Evolutionary conservation across 2,113 vertebrate genomes (phyloP).

Genomic region (Salvelinus alpinus): DNA sequence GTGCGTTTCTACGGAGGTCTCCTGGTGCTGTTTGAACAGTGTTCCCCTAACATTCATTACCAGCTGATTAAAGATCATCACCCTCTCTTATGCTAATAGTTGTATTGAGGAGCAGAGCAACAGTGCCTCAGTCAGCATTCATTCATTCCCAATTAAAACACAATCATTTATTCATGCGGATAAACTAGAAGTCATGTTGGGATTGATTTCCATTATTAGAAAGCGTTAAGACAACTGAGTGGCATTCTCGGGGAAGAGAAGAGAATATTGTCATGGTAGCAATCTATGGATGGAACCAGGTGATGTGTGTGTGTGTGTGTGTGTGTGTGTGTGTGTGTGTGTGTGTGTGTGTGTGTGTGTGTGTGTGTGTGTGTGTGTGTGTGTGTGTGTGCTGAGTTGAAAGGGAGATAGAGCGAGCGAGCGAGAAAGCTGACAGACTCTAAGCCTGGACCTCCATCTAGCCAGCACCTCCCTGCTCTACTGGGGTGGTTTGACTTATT

Average conservation of each 20-base stretch:
- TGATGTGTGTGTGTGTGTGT: constrained; percentile 15
- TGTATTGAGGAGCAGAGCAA: constrained; percentile 50
- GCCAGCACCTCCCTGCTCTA: constrained; percentile 66
- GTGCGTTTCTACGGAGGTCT: constrained; percentile 43
- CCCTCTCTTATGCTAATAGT: constrained; percentile 72
- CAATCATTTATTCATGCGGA: constrained; percentile 76
- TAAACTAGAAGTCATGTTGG: constrained; percentile 73
- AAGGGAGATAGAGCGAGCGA: constrained; percentile 66
- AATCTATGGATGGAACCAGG: constrained; percentile 43
- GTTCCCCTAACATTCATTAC: constrained; percentile 71
- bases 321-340: constrained; percentile 15
- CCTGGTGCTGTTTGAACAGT: constrained; percentile 64
- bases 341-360: constrained; percentile 9
- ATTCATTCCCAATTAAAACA: constrained; percentile 64
- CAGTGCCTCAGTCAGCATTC: constrained; percentile 30
- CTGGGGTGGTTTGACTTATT: constrained; percentile 76
- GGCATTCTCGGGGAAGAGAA: constrained; percentile 37
- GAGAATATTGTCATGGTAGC: constrained; percentile 16
- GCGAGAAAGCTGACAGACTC: constrained; percentile 67
- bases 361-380: background rate
- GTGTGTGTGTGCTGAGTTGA: constrained; percentile 57
- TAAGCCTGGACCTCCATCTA: constrained; percentile 74
- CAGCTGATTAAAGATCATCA: constrained; percentile 73
- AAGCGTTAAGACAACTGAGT: constrained; percentile 62
- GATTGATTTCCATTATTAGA: constrained; percentile 73